Percentiles rank a stretch among this genome's conserved stretches.
These are phyloP conservation scores for Rhyzopertha dominica DNA, from an alignment of 1,140 invertebrate genomes.

Conservation along the genomic window DNA sequence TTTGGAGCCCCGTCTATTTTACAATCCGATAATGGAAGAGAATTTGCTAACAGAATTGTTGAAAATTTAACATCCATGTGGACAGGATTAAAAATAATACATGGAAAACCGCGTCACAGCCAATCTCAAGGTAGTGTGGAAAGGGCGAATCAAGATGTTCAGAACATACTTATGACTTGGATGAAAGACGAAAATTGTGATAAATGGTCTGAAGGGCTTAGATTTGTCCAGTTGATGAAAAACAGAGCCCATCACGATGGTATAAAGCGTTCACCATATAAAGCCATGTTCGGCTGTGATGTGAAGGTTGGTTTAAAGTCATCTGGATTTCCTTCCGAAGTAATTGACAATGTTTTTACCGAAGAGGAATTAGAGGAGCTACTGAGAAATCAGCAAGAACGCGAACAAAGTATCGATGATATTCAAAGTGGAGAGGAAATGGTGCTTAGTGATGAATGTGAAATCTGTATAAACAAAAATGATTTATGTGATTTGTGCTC, in stretches of 20 bases:
- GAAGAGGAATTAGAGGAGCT: slow-evolving; percentile 22
- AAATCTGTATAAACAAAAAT: too few species aligned
- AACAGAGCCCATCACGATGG: slow-evolving; percentile 31
- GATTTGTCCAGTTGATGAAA: slow-evolving; percentile 39
- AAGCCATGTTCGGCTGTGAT: slow-evolving; percentile 30
- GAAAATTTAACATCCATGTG: slow-evolving; percentile 15
- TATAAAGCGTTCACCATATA: slow-evolving; percentile 32
- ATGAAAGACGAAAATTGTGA: slow-evolving; percentile 30
- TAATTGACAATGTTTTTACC: slow-evolving; percentile 14
- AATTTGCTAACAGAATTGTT: slow-evolving; percentile 12
- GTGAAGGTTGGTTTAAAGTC: slow-evolving; percentile 11
- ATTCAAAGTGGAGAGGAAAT: too few species aligned
- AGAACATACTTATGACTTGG: slow-evolving; percentile 41
- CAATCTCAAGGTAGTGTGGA: slow-evolving; percentile 31
- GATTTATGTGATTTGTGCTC: too few species aligned
- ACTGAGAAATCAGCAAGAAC: slow-evolving; percentile 13
- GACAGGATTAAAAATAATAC: slow-evolving; percentile 16
- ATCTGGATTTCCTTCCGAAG: slow-evolving; percentile 8
- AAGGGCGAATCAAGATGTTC: slow-evolving; percentile 37
- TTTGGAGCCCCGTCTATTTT: slow-evolving; percentile 36
- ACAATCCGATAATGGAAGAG: slow-evolving; percentile 33
- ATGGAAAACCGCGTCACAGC: slow-evolving; percentile 23
- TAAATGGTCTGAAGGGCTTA: slow-evolving; percentile 36
- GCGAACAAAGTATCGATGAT: too few species aligned
- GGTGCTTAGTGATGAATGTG: too few species aligned